Conservation (phyloP, 2,888 invertebrate genomes). For the Tribolium freemani region DNA sequence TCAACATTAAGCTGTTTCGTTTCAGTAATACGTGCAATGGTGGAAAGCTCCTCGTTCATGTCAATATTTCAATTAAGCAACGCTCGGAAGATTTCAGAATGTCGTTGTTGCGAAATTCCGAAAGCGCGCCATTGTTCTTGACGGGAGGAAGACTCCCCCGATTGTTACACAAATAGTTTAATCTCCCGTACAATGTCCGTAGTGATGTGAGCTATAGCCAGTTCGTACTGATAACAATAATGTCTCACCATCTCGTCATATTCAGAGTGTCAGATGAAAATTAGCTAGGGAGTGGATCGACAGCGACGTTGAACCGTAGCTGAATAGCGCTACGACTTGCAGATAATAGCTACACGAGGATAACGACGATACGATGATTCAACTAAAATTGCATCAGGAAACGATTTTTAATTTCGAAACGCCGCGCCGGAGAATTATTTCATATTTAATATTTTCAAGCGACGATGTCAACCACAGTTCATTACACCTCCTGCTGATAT, state of each 20-base stretch:
- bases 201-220: conserved; percentile 29
- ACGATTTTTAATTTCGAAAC: not conserved
- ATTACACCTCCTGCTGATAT: not conserved
- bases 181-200: conserved; percentile 41
- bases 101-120: conserved; percentile 24
- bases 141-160: conserved; percentile 13
- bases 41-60: conserved; percentile 31
- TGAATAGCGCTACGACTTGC: not conserved
- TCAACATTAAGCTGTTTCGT: conserved; percentile 43
- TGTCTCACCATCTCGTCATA: not conserved
- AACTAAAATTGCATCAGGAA: not conserved
- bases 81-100: conserved; percentile 26
- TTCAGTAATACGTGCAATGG: conserved; percentile 44
- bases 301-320: not conserved
- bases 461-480: not conserved
- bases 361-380: not conserved
- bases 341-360: not conserved
- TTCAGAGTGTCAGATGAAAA: not conserved
- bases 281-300: not conserved
- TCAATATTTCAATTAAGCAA: conserved; percentile 44
- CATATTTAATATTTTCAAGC: not conserved
- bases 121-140: conserved; percentile 33
- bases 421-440: not conserved
- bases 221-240: conserved; percentile 16
- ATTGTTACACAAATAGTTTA: conserved; percentile 46